phyloP scores from a whole-genome alignment of 2,888 invertebrate genomes.

The Athalia cordata region DNA sequence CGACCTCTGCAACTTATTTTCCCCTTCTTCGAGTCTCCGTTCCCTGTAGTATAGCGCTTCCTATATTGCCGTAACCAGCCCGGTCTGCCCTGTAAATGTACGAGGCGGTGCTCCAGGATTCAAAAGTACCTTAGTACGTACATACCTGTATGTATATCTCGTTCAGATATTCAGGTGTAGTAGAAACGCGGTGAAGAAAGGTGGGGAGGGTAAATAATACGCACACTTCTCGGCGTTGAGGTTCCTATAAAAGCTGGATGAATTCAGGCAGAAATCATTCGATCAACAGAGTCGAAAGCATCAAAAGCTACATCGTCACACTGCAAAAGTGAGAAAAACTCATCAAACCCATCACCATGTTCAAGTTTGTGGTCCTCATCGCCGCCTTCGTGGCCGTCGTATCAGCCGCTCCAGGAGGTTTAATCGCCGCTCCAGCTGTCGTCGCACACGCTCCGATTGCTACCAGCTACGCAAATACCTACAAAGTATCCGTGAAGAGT shows the following conservation, averaged over 20 bases:
- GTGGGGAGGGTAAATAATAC: neutral
- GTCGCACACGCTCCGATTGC: constrained; percentile 76
- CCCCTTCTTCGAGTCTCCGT: no score
- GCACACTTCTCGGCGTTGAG: neutral
- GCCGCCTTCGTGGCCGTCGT: constrained; percentile 67
- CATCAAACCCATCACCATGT: constrained; percentile 56
- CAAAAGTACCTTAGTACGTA: neutral
- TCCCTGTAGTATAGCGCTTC: no score
- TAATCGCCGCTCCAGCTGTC: constrained; percentile 65
- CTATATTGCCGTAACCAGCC: constrained; percentile 1
- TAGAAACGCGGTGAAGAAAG: neutral
- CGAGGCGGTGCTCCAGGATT: neutral
- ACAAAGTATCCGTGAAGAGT: constrained; percentile 75
- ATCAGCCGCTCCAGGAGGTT: constrained; percentile 72
- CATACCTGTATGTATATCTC: neutral
- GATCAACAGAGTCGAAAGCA: constrained; percentile 52
- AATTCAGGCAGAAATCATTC: constrained; percentile 56
- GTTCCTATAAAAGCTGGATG: constrained; percentile 29
- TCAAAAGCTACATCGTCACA: constrained; percentile 24
- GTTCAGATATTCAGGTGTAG: neutral
- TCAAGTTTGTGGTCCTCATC: constrained; percentile 60
- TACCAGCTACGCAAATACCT: constrained; percentile 80
- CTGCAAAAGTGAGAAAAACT: neutral
- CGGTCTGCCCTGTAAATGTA: neutral
- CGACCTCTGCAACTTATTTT: no score